These are phyloP conservation scores for Chouioia cunea DNA, from an alignment of 2,888 invertebrate genomes.

Conservation along the genomic window DNA sequence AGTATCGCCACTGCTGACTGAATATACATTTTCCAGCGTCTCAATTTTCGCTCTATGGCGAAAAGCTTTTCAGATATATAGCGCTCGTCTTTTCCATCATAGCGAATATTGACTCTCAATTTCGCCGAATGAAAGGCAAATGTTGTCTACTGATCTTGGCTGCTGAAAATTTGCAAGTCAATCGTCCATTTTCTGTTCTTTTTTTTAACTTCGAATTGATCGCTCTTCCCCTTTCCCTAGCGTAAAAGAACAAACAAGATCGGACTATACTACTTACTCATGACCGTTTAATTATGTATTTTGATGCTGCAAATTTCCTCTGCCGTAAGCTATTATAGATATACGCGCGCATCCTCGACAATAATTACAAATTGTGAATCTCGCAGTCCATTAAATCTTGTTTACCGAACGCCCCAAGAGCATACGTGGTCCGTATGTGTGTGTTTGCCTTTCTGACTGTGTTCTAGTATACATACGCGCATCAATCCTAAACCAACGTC, in stretches of 20 bases:
- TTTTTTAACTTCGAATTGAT: background rate
- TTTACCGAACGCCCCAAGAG: background rate
- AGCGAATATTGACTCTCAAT: conserved; percentile 28
- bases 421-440: no score
- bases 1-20: no score
- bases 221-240: background rate
- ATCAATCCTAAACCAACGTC: conserved; percentile 13
- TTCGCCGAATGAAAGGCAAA: conserved; percentile 38
- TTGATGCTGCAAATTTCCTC: no score
- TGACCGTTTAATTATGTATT: conserved; percentile 30
- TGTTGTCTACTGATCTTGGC: conserved; percentile 1
- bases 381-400: conserved; percentile 29
- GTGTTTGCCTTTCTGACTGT: background rate
- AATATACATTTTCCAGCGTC: no score
- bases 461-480: background rate
- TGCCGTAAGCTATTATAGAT: background rate
- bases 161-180: conserved; percentile 34
- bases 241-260: conserved; percentile 8
- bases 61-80: no score
- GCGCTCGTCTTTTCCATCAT: background rate
- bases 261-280: background rate
- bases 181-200: background rate
- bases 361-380: conserved; percentile 38
- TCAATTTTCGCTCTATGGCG: no score
- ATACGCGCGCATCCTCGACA: conserved; percentile 8